These are phyloP conservation scores for Pachyseris speciosa DNA, from an alignment of 64 coral and sea anemone genomes.

Conservation along the genomic window DNA sequence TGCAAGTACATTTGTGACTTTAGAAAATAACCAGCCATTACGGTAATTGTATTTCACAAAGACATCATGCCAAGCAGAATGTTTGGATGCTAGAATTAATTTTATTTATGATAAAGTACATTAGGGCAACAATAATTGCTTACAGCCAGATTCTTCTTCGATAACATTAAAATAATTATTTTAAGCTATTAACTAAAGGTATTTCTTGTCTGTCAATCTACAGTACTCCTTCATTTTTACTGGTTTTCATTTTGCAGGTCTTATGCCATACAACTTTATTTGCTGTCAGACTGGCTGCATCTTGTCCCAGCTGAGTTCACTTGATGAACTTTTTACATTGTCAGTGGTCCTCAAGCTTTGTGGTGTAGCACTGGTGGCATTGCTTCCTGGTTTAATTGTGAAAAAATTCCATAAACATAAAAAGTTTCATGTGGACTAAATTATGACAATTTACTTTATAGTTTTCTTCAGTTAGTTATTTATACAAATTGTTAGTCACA, in stretches of 20 bases:
- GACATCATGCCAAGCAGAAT: too few relatives aligned
- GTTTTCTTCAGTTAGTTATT: too few relatives aligned
- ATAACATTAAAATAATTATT: not conserved
- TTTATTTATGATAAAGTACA: too few relatives aligned
- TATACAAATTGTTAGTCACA: not conserved
- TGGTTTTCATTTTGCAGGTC: constrained; percentile 64
- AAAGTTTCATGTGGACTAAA: constrained; percentile 19
- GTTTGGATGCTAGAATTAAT: too few relatives aligned
- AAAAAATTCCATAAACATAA: constrained; percentile 73
- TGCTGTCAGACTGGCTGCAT: constrained; percentile 98
- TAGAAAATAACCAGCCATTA: too few relatives aligned
- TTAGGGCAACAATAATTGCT: too few relatives aligned
- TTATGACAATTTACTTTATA: not conserved
- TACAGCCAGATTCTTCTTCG: too few relatives aligned
- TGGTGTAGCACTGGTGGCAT: constrained; percentile 81
- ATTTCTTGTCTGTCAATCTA: not conserved
- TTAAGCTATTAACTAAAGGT: not conserved
- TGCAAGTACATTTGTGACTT: too few relatives aligned
- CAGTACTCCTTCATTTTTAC: not conserved
- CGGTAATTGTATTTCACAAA: too few relatives aligned
- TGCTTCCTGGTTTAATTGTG: constrained; percentile 82
- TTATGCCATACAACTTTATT: constrained; percentile 98
- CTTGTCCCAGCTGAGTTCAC: constrained; percentile 75
- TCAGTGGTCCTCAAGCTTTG: constrained; percentile 81
- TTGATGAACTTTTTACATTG: constrained; percentile 89